Base-by-base conservation (phyloP, 2,888 invertebrate genomes). In the Drosophila kuntzei region DNA sequence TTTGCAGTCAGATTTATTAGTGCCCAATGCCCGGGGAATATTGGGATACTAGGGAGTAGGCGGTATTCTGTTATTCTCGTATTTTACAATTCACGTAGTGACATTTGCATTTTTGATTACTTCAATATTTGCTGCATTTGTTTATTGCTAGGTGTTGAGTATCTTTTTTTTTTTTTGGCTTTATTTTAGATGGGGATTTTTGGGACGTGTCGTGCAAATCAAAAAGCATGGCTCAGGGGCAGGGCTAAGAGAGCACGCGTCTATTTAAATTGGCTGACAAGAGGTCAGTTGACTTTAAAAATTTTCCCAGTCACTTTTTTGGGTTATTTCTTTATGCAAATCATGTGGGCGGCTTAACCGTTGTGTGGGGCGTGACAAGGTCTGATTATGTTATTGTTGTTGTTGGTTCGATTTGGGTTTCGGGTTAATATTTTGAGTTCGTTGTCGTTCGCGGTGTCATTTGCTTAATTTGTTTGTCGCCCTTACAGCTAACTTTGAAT, bases 91-190 rank as follows among this genome's bases (percentile, higher is more conserved):
- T 74, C 79, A 83, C 78, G 78, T 74, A 50, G 67, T 73, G 70
- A 77, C 68, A 84, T 86, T 84, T 84, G 72, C 86, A 84, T 86
- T 83, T 84, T 84, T 84, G 84, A 84, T 84, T 84, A 76, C 76
- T 69, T 50, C 72, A 80, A 80, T 85, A 73, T 78, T 79, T 79
- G 65, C 70, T 76, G 74, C 77, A 80, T 66, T 74, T 65, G 51
- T 64, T 69, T 43, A 55, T 59, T 32, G 44, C 37, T 51, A 50
- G 71, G 58, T 72, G 67, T 65, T 44, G 51, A 43, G 58, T 47
- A 41, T 29, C 37, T 49, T 14, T 44, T 59, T 16, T 44, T 59
- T 16, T 37, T 27, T 27, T 22, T n/a, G 27, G 6, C 43, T 16
- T 46, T 32, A 55, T 27, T 37, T 37, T 20, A 9, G 47, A 14